phyloP scores from a whole-genome alignment of 1,140 invertebrate genomes.

The Danaus plexippus region DNA sequence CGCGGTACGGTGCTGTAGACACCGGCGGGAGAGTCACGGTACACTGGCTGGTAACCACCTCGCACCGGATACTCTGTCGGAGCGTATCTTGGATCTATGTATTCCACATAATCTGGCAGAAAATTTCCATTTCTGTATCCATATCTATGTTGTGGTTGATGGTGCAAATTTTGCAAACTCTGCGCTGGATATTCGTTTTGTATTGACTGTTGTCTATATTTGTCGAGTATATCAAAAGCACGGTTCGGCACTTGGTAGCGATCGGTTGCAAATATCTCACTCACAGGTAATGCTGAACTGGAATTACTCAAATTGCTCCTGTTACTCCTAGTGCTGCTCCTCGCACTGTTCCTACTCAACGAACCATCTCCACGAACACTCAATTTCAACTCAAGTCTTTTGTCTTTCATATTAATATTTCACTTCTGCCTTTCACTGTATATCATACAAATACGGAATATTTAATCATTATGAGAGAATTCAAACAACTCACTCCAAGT shows the following conservation, averaged over 20 bases:
- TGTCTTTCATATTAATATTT: constrained; percentile 50
- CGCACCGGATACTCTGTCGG: constrained; percentile 23
- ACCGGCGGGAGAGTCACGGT: constrained; percentile 33
- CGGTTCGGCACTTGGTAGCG: constrained; percentile 48
- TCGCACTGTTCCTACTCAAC: constrained; percentile 44
- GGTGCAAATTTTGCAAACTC: constrained; percentile 52
- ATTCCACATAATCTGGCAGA: constrained; percentile 33
- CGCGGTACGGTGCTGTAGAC: constrained; percentile 40
- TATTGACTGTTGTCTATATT: constrained; percentile 45
- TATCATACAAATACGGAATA: too few species aligned
- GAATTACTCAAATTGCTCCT: constrained; percentile 49
- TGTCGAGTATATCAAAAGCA: constrained; percentile 55
- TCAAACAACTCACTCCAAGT: too few species aligned
- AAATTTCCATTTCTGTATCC: constrained; percentile 24
- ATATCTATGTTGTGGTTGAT: constrained; percentile 29
- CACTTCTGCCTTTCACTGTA: neutral
- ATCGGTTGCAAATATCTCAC: constrained; percentile 59
- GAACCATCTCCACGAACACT: constrained; percentile 63
- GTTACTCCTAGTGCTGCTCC: constrained; percentile 59
- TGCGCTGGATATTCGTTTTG: constrained; percentile 54
- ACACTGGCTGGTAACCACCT: constrained; percentile 36
- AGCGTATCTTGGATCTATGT: constrained; percentile 30
- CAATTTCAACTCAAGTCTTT: constrained; percentile 61
- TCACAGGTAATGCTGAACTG: constrained; percentile 43
- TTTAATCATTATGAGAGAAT: too few species aligned